Evolutionary conservation across 2,888 invertebrate species (phyloP), one percentile per base, ranked within the genome.

Genomic region (Glaucopsyche alexis): DNA sequence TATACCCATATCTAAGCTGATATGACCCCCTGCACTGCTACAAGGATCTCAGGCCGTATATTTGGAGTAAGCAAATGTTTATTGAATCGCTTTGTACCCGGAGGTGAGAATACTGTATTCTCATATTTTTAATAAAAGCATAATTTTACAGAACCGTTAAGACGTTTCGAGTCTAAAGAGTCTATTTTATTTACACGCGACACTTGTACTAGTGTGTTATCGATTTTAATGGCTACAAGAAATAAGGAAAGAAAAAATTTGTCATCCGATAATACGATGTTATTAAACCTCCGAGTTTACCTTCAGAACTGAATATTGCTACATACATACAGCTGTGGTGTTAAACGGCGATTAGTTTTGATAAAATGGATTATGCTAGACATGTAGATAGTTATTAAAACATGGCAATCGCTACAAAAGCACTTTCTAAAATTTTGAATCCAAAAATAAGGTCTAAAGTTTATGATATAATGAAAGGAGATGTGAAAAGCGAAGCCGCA

Each of bases 21-120:
- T 29, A 19, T 69, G 47, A 69, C 69, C 69, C 69, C 69, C 69
- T 49, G 29, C 69, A 69, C 19, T 49, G 69, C 47, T 67, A 69
- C 69, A 69, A 49, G 49, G 69, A 47, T 19, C 49, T 11, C 49
- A n/a, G 47, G 13, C 29, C 69, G 47, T 69, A 69, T 69, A 69
- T 69, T 69, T 69, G 69, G 69, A 69, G 69, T 69, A 69, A 69
- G 69, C 69, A 69, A 47, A 69, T 47, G 69, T 69, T 69, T 69
- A 69, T 69, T 69, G 69, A 69, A 47, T 19, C 42, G 11, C 69
- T 38, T 19, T 67, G 67, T 42, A 45, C 19, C 69, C 16, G 47
- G 45, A 47, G 69, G 47, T 47, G 69, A 49, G 69, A 69, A 69
- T 49, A 14, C 69, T 49, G 69, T 29, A 16, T 69, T 49, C 42